Percentiles rank a stretch among this genome's conserved stretches.
Evolutionary conservation across 2,888 invertebrate genomes (phyloP).

Genomic region (Phaonia tiefii): DNA sequence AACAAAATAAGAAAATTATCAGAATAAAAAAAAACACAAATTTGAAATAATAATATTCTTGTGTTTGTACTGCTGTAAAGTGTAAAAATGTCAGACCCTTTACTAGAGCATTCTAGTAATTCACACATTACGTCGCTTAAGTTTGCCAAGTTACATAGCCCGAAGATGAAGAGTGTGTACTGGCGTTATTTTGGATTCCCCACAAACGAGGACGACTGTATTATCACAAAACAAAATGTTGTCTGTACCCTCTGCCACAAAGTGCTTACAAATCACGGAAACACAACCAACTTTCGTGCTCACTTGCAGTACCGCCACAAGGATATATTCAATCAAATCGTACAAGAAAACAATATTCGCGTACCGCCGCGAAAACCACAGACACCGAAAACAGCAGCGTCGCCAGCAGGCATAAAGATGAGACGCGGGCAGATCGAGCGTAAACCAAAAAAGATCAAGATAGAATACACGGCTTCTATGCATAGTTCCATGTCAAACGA

Average conservation of each 20-base stretch:
- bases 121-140: constrained; percentile 70
- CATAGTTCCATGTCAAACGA: constrained; percentile 67
- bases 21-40: background rate
- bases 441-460: constrained; percentile 62
- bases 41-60: constrained; percentile 28
- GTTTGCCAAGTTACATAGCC: constrained; percentile 77
- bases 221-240: constrained; percentile 79
- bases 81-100: constrained; percentile 66
- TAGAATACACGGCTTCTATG: constrained; percentile 55
- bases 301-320: constrained; percentile 79
- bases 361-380: constrained; percentile 76
- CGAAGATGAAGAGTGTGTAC: constrained; percentile 80
- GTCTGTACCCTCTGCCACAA: constrained; percentile 78
- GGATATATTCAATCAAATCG: constrained; percentile 74
- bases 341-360: constrained; percentile 75
- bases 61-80: background rate
- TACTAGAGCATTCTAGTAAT: constrained; percentile 64
- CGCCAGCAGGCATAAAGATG: constrained; percentile 44
- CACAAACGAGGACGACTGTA: constrained; percentile 77
- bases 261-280: constrained; percentile 78
- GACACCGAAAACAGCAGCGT: constrained; percentile 57
- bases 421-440: constrained; percentile 55
- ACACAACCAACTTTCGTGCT: constrained; percentile 79
- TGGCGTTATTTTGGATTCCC: constrained; percentile 80
- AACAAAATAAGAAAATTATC: constrained; percentile 46